phyloP scores from a whole-genome alignment of 2,888 invertebrate species.

The Drosophila eohydei region DNA sequence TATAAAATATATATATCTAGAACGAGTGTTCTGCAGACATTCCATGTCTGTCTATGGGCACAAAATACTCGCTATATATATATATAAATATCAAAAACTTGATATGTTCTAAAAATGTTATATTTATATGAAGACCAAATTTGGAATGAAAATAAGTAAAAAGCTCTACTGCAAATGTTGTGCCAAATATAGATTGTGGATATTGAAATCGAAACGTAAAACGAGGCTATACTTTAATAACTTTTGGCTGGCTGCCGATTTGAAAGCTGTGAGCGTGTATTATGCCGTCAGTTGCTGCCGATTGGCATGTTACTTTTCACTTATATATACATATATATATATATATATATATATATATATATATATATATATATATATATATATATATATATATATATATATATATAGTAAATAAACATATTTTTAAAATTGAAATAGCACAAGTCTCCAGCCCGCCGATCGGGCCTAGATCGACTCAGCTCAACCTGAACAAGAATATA shows the following conservation, averaged over 20 bases:
- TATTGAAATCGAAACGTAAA: slow-evolving; percentile 1
- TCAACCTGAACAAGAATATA: not conserved
- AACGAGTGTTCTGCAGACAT: not conserved
- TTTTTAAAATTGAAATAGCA: too few species aligned
- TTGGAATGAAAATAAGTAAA: slow-evolving; percentile 6
- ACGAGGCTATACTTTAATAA: slow-evolving; percentile 7
- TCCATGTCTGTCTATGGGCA: not conserved
- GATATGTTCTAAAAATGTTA: not conserved
- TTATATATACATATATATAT: not conserved
- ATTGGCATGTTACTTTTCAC: not conserved
- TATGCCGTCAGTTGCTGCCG: slow-evolving; percentile 1
- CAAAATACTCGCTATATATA: not conserved
- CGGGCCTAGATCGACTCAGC: not conserved
- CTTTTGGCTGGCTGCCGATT: slow-evolving; percentile 10
- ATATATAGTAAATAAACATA: too few species aligned
- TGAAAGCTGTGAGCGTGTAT: not conserved
- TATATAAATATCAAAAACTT: not conserved
- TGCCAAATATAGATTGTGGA: slow-evolving; percentile 8
- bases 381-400: not conserved
- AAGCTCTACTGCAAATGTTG: not conserved
- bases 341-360: not conserved
- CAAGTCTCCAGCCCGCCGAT: not conserved
- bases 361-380: not conserved
- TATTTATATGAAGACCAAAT: slow-evolving; percentile 3
- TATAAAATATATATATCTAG: too few species aligned